Base-by-base conservation (phyloP, 1,140 invertebrate genomes). In the Epicauta chinensis region DNA sequence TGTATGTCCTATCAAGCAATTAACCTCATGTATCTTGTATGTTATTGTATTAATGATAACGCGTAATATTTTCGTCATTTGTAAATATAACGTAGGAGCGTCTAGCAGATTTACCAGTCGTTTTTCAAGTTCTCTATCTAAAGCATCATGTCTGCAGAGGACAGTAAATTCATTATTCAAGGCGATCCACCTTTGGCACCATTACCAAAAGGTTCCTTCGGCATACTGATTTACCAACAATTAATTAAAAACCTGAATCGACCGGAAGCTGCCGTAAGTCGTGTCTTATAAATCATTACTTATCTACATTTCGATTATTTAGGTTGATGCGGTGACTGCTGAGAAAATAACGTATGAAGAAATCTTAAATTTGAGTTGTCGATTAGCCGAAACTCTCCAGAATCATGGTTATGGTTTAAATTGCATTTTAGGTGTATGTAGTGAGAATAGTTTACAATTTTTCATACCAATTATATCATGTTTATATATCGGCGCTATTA, bases 361-460 rank as follows among this genome's bases (percentile, higher is more conserved):
- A 3, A 14, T 64, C 5, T 30, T 62, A 14, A 16, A 58, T 49
- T 31, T 35, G 13, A 41, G 55, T 2, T 55, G 54, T 16, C 40
- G 15, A 6, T 36, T 63, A 32, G 61, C 59, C 1, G 29, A 58
- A 48, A 51, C 44, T 29, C 16, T 62, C 9, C 44, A 40, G 13
- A 55, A 40, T 34, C 42, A 29, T 31, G 58, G 58, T 7, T 53
- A 50, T 23, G 44, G 16, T 10, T 16, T 16, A 6, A 43, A 58
- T 32, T 42, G 51, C 55, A 72, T 75, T 48, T 60, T 83, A 10
- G 72, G 67, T 0, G 60, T 82, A 46, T 74, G 71, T 38, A 75
- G 75, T 50, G 80, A 82, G 55, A 83, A 82, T 60, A 70, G 71
- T 46, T 43, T 75, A 0, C 69, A 77, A 53, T 82, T 73, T 53